A percentile compares a stretch with the other conserved stretches of the same genome.
These are phyloP conservation scores for Lochmaea crataegi DNA, from an alignment of 2,888 invertebrate species.

Conservation along the genomic window DNA sequence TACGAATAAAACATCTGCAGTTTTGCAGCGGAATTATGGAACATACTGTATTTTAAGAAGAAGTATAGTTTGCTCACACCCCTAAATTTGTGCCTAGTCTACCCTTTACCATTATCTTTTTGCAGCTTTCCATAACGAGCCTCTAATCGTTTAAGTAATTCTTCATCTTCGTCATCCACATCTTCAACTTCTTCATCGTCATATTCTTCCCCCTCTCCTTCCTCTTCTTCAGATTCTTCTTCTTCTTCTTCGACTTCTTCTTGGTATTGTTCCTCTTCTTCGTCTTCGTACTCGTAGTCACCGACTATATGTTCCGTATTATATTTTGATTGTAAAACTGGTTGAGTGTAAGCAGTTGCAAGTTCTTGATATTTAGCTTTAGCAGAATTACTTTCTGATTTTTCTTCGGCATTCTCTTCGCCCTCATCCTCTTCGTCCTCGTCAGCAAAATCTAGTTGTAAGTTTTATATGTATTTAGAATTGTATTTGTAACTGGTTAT, in stretches of 20 bases:
- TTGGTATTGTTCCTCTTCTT: slow-evolving; percentile 62
- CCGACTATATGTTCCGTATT: slow-evolving; percentile 48
- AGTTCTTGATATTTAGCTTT: slow-evolving; percentile 61
- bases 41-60: slow-evolving; percentile 54
- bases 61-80: slow-evolving; percentile 59
- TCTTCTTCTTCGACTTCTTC: slow-evolving; percentile 62
- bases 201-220: slow-evolving; percentile 60
- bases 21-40: background rate
- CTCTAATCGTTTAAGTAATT: slow-evolving; percentile 76
- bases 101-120: slow-evolving; percentile 45
- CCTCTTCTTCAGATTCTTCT: slow-evolving; percentile 64
- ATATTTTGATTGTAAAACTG: slow-evolving; percentile 52
- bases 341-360: slow-evolving; percentile 58
- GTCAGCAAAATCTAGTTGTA: slow-evolving; percentile 59
- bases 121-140: slow-evolving; percentile 79
- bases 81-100: slow-evolving; percentile 55
- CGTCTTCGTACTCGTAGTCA: slow-evolving; percentile 54
- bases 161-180: slow-evolving; percentile 75
- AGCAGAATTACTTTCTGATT: slow-evolving; percentile 46
- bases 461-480: background rate
- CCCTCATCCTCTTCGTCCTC: slow-evolving; percentile 58
- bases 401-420: slow-evolving; percentile 53
- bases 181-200: slow-evolving; percentile 65
- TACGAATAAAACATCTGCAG: too few species aligned
- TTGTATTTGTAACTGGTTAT: slow-evolving; percentile 3